A percentile compares a stretch with the other conserved stretches of the same genome.
phyloP scores from a whole-genome alignment of 2,888 invertebrate species.

The Amiota communis region DNA sequence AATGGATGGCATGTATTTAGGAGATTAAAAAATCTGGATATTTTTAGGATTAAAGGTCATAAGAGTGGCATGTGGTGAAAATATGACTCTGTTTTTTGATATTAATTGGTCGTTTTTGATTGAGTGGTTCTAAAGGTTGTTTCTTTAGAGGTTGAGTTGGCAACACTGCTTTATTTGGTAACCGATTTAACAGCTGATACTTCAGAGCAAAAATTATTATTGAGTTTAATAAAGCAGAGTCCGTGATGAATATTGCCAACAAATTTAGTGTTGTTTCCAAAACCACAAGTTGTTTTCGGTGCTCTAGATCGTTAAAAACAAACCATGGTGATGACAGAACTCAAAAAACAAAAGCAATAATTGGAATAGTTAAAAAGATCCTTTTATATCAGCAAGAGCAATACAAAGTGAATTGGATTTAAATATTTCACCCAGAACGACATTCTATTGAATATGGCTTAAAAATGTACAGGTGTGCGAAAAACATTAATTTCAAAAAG shows the following conservation, averaged over 20 bases:
- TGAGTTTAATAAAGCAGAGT: background rate
- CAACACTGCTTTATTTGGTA: no score
- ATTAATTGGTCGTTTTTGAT: no score
- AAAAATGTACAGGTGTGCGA: no score
- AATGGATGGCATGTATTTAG: no score
- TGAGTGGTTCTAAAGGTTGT: no score
- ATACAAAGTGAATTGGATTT: background rate
- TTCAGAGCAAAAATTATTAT: background rate
- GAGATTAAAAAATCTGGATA: no score
- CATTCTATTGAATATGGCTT: no score
- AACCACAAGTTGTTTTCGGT: background rate
- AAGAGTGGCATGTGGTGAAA: no score
- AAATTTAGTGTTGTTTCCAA: background rate
- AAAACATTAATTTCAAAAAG: background rate
- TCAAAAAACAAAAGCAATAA: background rate
- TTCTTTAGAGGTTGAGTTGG: no score
- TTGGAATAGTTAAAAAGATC: background rate
- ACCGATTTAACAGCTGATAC: no score
- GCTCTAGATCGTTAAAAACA: background rate
- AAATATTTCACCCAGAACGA: background rate
- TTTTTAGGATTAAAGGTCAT: no score
- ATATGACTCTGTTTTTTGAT: no score
- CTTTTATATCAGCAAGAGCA: conserved; percentile 2
- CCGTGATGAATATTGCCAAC: background rate
- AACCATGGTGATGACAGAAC: background rate